Evolutionary conservation across 2,888 invertebrate species (phyloP).

Genomic region (Philopedon plagiatum): DNA sequence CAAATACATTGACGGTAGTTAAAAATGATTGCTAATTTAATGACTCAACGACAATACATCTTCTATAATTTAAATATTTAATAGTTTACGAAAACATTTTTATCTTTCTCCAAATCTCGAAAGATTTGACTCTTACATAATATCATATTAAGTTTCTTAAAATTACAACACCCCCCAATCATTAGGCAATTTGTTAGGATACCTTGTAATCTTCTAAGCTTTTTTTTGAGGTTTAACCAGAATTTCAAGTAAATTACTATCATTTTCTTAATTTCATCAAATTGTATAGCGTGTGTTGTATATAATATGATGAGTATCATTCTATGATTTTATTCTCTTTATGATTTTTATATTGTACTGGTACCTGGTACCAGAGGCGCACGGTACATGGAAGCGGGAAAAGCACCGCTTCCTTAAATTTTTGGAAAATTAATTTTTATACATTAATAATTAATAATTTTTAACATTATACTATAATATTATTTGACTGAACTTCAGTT

Average conservation of each 20-base stretch:
- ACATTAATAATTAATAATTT: too few relatives aligned
- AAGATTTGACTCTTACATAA: conserved; percentile 14
- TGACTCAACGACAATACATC: neutral
- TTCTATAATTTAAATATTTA: neutral
- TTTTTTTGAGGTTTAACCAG: conserved; percentile 21
- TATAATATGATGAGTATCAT: conserved; percentile 7
- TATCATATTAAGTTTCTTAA: conserved; percentile 11
- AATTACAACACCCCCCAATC: conserved; percentile 32
- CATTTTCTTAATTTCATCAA: conserved; percentile 37
- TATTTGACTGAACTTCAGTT: too few relatives aligned
- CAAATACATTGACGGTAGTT: too few relatives aligned
- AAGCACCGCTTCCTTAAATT: too few relatives aligned
- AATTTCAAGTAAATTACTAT: conserved; percentile 32
- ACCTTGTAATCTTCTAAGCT: conserved; percentile 33
- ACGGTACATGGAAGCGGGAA: too few relatives aligned
- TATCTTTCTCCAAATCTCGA: conserved; percentile 14
- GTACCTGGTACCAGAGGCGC: too few relatives aligned
- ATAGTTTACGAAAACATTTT: neutral
- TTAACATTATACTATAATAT: too few relatives aligned
- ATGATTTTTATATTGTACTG: too few relatives aligned
- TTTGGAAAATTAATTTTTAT: too few relatives aligned
- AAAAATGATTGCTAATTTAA: too few relatives aligned
- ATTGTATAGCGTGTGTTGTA: conserved; percentile 31
- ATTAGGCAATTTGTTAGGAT: conserved; percentile 23
- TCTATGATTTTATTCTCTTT: conserved; percentile 7